Evolutionary conservation across 2,113 vertebrate genomes (phyloP).

Genomic region (Zeus faber): DNA sequence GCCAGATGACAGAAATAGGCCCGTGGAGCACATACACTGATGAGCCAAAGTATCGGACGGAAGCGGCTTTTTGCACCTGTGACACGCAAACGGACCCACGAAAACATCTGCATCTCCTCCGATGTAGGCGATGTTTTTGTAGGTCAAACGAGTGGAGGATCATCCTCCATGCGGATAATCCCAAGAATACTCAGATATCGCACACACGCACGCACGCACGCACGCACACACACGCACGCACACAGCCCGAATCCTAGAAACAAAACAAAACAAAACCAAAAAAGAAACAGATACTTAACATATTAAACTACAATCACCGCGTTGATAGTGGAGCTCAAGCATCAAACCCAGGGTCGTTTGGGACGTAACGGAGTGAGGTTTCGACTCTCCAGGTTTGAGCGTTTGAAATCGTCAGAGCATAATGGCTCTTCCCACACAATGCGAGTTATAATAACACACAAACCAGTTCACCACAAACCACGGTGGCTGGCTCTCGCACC

Average conservation of each 20-base stretch:
- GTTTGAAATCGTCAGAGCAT: too few relatives aligned
- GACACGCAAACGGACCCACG: slow-evolving; percentile 36
- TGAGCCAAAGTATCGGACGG: not conserved
- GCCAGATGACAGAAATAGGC: too few relatives aligned
- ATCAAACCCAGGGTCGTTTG: too few relatives aligned
- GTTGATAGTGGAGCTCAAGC: too few relatives aligned
- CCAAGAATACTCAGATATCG: slow-evolving; percentile 54
- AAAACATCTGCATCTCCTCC: slow-evolving; percentile 23
- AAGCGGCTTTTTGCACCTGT: slow-evolving; percentile 31
- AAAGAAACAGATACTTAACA: too few relatives aligned
- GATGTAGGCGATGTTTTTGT: slow-evolving; percentile 44
- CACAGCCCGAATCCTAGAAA: too few relatives aligned
- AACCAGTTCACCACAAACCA: slow-evolving; percentile 42
- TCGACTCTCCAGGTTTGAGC: too few relatives aligned
- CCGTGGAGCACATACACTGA: not conserved
- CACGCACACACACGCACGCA: not conserved
- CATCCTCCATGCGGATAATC: slow-evolving; percentile 51
- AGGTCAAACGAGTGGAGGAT: slow-evolving; percentile 57
- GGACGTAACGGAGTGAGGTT: too few relatives aligned
- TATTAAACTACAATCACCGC: too few relatives aligned
- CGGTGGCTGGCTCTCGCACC: slow-evolving; percentile 62
- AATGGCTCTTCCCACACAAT: too few relatives aligned
- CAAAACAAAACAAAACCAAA: too few relatives aligned
- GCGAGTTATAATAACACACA: too few relatives aligned
- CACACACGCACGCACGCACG: slow-evolving; percentile 4